These are phyloP conservation scores for Microctonus hyperodae DNA, from an alignment of 2,888 invertebrate genomes.

Conservation along the genomic window DNA sequence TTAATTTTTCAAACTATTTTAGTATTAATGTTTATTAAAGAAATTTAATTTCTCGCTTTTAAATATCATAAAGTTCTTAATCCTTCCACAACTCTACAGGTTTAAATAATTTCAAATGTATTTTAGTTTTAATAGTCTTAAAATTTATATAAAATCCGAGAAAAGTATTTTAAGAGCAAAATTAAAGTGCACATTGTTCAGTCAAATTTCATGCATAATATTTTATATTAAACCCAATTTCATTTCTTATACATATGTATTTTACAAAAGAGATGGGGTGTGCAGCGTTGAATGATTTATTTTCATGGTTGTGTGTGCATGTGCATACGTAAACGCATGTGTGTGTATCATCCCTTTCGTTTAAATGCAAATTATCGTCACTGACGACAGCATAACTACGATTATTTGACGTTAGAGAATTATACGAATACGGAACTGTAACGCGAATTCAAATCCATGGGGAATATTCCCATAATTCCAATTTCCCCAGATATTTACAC, in stretches of 20 bases:
- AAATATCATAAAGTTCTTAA: too few relatives aligned
- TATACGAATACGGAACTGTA: slow-evolving; percentile 25
- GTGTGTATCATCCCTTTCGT: slow-evolving; percentile 39
- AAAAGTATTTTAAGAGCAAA: not conserved
- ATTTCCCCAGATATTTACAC: slow-evolving; percentile 25
- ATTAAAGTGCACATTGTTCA: not conserved
- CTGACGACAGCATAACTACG: slow-evolving; percentile 50
- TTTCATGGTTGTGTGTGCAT: not conserved
- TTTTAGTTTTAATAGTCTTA: too few relatives aligned
- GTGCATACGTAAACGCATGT: too few relatives aligned
- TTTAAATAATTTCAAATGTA: too few relatives aligned
- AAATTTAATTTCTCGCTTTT: too few relatives aligned
- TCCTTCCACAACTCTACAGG: too few relatives aligned
- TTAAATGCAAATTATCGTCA: slow-evolving; percentile 56
- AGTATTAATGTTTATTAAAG: too few relatives aligned
- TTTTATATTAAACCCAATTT: not conserved
- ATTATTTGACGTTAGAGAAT: slow-evolving; percentile 43
- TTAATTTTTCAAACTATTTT: not conserved
- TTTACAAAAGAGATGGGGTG: not conserved
- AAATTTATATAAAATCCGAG: too few relatives aligned
- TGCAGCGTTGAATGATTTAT: not conserved
- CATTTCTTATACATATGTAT: not conserved
- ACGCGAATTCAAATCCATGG: slow-evolving; percentile 8
- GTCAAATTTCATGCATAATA: not conserved
- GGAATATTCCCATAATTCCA: slow-evolving; percentile 19